A percentile compares a stretch with the other conserved stretches of the same genome.
These are phyloP conservation scores for Thera obeliscata DNA, from an alignment of 2,888 invertebrate genomes.

Conservation along the genomic window DNA sequence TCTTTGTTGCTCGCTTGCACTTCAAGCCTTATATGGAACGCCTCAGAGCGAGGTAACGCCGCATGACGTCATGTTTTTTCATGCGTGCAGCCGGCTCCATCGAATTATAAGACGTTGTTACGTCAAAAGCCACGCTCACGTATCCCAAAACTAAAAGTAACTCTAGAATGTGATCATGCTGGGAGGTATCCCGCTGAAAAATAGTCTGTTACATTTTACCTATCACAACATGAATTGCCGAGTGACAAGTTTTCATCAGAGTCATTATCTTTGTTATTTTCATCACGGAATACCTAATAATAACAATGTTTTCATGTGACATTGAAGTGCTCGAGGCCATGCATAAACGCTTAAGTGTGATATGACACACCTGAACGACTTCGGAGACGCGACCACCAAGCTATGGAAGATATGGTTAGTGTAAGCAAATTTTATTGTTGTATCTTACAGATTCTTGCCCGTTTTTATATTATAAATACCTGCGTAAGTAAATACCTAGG, in stretches of 20 bases:
- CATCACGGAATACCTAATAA: not conserved
- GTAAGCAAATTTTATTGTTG: not conserved
- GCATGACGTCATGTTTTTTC: too few relatives aligned
- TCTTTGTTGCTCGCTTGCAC: too few relatives aligned
- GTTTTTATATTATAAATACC: not conserved
- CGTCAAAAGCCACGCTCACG: too few relatives aligned
- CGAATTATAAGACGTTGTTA: too few relatives aligned
- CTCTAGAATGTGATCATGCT: too few relatives aligned
- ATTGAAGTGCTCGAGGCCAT: slow-evolving; percentile 9
- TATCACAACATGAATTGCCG: not conserved
- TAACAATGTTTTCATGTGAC: not conserved
- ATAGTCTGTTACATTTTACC: not conserved
- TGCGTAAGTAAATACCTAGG: not conserved
- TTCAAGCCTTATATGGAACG: too few relatives aligned
- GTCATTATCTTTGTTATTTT: slow-evolving; percentile 3
- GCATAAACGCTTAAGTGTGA: not conserved
- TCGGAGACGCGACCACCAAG: slow-evolving; percentile 1
- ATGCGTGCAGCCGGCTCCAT: too few relatives aligned
- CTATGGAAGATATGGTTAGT: not conserved
- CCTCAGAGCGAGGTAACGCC: too few relatives aligned
- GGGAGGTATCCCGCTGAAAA: too few relatives aligned
- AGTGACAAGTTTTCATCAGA: slow-evolving; percentile 4
- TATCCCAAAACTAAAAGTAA: too few relatives aligned
- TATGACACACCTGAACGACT: slow-evolving; percentile 5
- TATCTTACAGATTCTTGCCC: not conserved